Percentiles rank a stretch among this genome's conserved stretches.
phyloP scores from a whole-genome alignment of 2,797 vertebrate species.

The Merluccius polli region DNA sequence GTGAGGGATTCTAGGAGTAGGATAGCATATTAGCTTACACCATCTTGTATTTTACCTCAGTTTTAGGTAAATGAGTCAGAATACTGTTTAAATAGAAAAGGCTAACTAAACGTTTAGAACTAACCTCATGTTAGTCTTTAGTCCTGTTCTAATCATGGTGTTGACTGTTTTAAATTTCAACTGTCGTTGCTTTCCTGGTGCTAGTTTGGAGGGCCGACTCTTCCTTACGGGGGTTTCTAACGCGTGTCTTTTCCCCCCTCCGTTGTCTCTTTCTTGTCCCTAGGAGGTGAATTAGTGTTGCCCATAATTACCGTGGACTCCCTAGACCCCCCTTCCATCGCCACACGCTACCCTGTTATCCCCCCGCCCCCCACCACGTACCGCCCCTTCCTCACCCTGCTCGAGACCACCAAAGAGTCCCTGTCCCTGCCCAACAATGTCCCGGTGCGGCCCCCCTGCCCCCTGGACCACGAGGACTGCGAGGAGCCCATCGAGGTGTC shows the following conservation, averaged over 20 bases:
- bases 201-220: constrained; percentile 39
- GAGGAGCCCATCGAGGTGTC: constrained; percentile 88
- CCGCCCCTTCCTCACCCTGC: constrained; percentile 84
- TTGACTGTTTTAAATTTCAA: constrained; percentile 61
- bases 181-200: constrained; percentile 43
- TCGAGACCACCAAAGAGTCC: constrained; percentile 88
- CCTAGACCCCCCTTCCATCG: constrained; percentile 89
- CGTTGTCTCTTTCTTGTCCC: constrained; percentile 80
- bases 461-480: constrained; percentile 87
- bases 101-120: constrained; percentile 61
- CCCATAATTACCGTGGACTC: constrained; percentile 95
- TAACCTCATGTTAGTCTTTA: constrained; percentile 62
- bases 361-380: constrained; percentile 87
- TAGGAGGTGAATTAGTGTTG: constrained; percentile 97
- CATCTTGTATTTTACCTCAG: constrained; percentile 44
- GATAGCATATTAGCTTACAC: constrained; percentile 41
- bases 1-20: constrained; percentile 42
- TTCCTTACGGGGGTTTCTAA: constrained; percentile 54
- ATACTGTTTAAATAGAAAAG: constrained; percentile 55
- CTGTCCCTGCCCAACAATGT: constrained; percentile 75
- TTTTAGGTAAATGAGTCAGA: constrained; percentile 42
- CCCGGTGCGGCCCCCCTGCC: constrained; percentile 72
- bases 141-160: constrained; percentile 73
- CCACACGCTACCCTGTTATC: constrained; percentile 86
- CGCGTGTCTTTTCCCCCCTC: constrained; percentile 34